Base-by-base conservation (phyloP, 2,113 vertebrate species). In the Thryonomys swinderianus region DNA sequence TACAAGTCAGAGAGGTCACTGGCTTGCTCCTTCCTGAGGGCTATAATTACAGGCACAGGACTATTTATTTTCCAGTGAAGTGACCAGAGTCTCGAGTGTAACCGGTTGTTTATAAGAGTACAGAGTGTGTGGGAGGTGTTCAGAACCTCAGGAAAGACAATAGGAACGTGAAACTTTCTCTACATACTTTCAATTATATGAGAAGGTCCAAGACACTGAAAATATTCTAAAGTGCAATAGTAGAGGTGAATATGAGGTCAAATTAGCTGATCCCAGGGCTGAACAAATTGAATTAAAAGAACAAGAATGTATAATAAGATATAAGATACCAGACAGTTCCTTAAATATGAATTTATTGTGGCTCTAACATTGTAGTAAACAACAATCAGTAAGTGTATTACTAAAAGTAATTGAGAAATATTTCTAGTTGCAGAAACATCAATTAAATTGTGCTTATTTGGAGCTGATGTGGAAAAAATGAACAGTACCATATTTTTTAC, bases 51-150 rank as follows among this genome's bases (percentile, higher is more conserved):
- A 96, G 78, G 83, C 82, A 95, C 42, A 89, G 67, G 23, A 37
- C 92, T 92, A 87, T 89, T 96, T 88, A 51, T 95, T 88, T 97
- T 95, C 86, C 94, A 95, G 91, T 80, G 95, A 93, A 90, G 83
- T 94, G 76, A 97, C 81, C 73, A 94, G 92, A 95, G 48, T 67
- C 55, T 79, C 95, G 45, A 96, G 67, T 80, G 40, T 40, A 95
- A 96, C 34, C 53, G 40, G 85, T 48, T 18, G 12, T 27, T 96
- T 96, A 32, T 89, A 67, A 67, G 76, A 89, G 23, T 76, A 94
- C 37, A 42, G 23, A 93, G 79, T 53, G 55, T 79, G n/a, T 79
- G 79, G 66, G 34, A 84, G 30, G 20, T 95, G 93, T 76, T 79
- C n/a, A 87, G 93, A 94, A 90, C 55, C 32, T 95, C 74, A 92